Base-by-base conservation (phyloP, 2,113 vertebrate genomes). In the Oreochromis spilurus region DNA sequence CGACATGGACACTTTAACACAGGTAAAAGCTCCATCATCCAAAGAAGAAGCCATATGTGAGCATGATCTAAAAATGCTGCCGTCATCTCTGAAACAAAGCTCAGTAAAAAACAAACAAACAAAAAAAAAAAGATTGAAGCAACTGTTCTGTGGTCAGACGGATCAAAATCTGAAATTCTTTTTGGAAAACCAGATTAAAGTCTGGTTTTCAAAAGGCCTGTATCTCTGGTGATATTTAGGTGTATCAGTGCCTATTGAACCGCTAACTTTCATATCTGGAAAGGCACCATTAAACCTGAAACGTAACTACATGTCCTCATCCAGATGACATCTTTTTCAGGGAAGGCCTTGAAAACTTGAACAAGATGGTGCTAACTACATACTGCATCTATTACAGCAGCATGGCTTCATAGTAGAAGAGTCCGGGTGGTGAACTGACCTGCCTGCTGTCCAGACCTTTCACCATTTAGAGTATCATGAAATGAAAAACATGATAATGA, bases 291-390 rank as follows among this genome's bases (percentile, higher is more conserved):
- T 38, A 65, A 38, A 21, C 19, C 19, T 65, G 10, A 65, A 13
- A 4, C 36, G n/a, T 70, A 4, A 24, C 19, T 65, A 70, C 40
- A 70, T 16, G 38, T 24, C 21, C n/a, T 43, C 65, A 70, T 26
- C n/a, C 0, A 26, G n/a, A 24, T 9, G 8, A 10, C 13, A 43
- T 45, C 21, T 45, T 26, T 70, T 43, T 72, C 16, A 26, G 2
- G 12, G 21, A 72, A 26, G 38, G 38, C 13, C 4, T 17, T 24
- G 5, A 43, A 26, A 6, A 43, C 21, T 72, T 45, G 8, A 45
- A 43, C 38, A 72, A 45, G 65, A 72, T 0, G 0, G 21, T 21
- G 21, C 62, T 67, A 67, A 40, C 1, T 0, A 38, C 10, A 21
- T 24, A 43, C 7, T 43, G 65, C 38, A 70, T 2, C n/a, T 43